A percentile compares a stretch with the other conserved stretches of the same genome.
Conservation (phyloP, 2,888 invertebrate genomes). For the Steinernema carpocapsae region DNA sequence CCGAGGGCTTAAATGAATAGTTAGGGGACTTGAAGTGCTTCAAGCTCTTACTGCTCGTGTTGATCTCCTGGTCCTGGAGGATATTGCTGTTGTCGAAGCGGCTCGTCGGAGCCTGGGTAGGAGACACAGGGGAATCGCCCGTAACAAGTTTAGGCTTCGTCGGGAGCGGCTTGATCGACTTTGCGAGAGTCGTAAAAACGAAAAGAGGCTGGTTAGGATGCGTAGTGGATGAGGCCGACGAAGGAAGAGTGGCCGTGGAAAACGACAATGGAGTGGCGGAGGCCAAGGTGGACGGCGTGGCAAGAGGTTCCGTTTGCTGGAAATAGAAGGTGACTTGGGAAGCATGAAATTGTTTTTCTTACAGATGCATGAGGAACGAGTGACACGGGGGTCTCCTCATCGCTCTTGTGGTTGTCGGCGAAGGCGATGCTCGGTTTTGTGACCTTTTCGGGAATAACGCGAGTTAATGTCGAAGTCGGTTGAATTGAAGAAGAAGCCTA, state of each 20-base stretch:
- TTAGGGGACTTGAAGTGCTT: not conserved
- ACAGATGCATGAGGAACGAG: too few species aligned
- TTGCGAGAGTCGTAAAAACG: constrained; percentile 46
- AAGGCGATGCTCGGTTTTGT: constrained; percentile 16
- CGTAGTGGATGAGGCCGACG: not conserved
- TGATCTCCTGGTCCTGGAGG: constrained; percentile 44
- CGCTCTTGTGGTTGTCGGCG: not conserved
- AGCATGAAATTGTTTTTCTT: not conserved
- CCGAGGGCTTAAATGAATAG: constrained; percentile 50
- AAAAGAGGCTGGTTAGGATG: constrained; percentile 41
- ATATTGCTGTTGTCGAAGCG: constrained; percentile 30
- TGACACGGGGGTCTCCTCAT: not conserved
- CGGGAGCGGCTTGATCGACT: constrained; percentile 36
- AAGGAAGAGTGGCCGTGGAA: not conserved
- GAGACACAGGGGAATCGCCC: constrained; percentile 8
- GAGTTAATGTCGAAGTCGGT: not conserved
- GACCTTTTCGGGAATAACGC: not conserved
- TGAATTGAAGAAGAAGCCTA: not conserved
- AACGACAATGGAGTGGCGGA: not conserved
- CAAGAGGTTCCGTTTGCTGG: not conserved
- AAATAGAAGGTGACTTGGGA: not conserved
- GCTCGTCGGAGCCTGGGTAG: constrained; percentile 28
- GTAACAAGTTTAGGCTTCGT: constrained; percentile 40
- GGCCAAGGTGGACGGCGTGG: not conserved
- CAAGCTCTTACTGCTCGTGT: constrained; percentile 43